These are phyloP conservation scores for Alfaro cultratus DNA, from an alignment of 2,797 vertebrate species.

Conservation along the genomic window DNA sequence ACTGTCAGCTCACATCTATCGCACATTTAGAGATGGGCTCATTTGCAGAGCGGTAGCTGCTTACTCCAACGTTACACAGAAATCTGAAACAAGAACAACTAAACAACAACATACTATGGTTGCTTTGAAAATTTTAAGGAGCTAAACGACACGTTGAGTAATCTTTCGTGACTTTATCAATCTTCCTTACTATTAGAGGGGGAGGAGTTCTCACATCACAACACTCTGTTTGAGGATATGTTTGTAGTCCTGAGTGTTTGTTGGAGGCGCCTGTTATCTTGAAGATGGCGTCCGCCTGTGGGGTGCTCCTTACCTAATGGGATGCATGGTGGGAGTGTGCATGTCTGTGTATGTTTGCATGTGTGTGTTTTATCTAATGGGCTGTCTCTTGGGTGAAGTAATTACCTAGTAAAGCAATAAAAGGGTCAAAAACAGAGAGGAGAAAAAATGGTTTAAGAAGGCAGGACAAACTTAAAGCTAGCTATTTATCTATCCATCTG, in stretches of 20 bases:
- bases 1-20: slow-evolving; percentile 54
- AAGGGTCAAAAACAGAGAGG: not conserved
- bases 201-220: slow-evolving; percentile 55
- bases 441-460: slow-evolving; percentile 36
- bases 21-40: slow-evolving; percentile 19
- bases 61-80: slow-evolving; percentile 37
- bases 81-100: slow-evolving; percentile 19
- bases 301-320: slow-evolving; percentile 63
- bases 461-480: slow-evolving; percentile 47
- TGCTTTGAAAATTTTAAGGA: slow-evolving; percentile 76
- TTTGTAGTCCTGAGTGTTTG: slow-evolving; percentile 42
- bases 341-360: slow-evolving; percentile 21
- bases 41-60: slow-evolving; percentile 23
- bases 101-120: slow-evolving; percentile 21
- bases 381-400: slow-evolving; percentile 64
- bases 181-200: slow-evolving; percentile 69
- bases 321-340: slow-evolving; percentile 42
- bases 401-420: slow-evolving; percentile 51
- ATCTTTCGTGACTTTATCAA: slow-evolving; percentile 70
- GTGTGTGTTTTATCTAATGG: slow-evolving; percentile 62
- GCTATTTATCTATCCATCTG: slow-evolving; percentile 45
- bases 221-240: slow-evolving; percentile 33
- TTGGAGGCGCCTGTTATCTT: slow-evolving; percentile 46
- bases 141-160: slow-evolving; percentile 68
- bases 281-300: slow-evolving; percentile 45